These are phyloP conservation scores for Troglohyphantes excavatus DNA, from an alignment of 2,888 invertebrate species.

Conservation along the genomic window DNA sequence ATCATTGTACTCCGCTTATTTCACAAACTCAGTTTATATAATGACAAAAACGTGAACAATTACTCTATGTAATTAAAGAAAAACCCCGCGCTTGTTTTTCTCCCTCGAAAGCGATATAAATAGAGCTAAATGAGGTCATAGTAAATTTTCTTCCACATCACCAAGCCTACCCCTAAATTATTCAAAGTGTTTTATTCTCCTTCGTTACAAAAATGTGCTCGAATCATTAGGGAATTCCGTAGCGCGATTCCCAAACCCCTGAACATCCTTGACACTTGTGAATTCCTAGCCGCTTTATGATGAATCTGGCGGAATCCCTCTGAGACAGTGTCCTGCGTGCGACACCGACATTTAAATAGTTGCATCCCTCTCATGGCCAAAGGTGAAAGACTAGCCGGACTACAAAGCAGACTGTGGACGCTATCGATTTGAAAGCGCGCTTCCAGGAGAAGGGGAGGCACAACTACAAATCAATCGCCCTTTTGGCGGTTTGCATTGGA, in stretches of 20 bases:
- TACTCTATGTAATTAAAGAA: background rate
- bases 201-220: conserved; percentile 15
- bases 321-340: conserved; percentile 61
- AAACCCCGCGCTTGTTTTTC: background rate
- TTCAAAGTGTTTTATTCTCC: conserved; percentile 28
- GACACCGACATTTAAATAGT: conserved; percentile 75
- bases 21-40: too few relatives aligned
- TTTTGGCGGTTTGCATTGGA: conserved; percentile 49
- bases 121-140: conserved; percentile 24
- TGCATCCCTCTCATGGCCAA: conserved; percentile 53
- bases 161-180: conserved; percentile 42
- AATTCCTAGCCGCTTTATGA: conserved; percentile 57
- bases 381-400: conserved; percentile 66
- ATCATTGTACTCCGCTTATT: too few relatives aligned
- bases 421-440: conserved; percentile 71
- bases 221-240: conserved; percentile 61
- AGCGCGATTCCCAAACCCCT: conserved; percentile 34
- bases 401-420: conserved; percentile 46
- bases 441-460: conserved; percentile 1
- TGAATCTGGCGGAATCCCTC: conserved; percentile 51
- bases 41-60: too few relatives aligned
- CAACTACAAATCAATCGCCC: conserved; percentile 51
- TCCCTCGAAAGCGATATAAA: conserved; percentile 8
- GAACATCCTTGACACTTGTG: conserved; percentile 59
- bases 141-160: conserved; percentile 14